Base-by-base conservation (phyloP, 1,140 invertebrate genomes). In the Heliconius hewitsoni region DNA sequence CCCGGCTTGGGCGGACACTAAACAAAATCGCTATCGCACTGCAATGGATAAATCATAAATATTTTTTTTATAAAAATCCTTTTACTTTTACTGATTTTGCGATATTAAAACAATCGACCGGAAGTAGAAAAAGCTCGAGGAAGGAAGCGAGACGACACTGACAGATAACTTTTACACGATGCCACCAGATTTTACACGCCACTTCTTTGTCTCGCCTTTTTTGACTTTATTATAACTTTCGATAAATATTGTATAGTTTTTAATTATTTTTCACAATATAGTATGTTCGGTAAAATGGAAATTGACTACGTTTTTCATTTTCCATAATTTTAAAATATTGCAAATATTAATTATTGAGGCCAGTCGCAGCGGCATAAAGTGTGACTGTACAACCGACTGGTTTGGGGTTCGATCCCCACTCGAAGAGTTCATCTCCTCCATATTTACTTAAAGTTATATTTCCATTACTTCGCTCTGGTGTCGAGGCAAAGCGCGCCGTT, bases 101-200 rank as follows among this genome's bases (percentile, higher is more conserved):
- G 23, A 66, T 27, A 66, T 66, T 66, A 66, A 66, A 66, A 66
- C 27, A 66, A 66, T 66, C 60, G 60, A 11, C 60, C 9, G 60
- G 60, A 66, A 66, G 27, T 66, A 66, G 60, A 66, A 66, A 66
- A 66, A 66, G 60, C 60, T 66, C 1, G 27, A 66, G 60, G 60
- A 66, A 66, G 60, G 60, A 66, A 66, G 60, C 5, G 27, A 23
- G 60, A 66, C 23, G 60, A 66, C 60, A 23, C 60, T 66, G 60
- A 66, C 60, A 30, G 60, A 66, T 66, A 66, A 66, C 60, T 66
- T 66, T 66, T 66, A 27, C 23, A 66, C 60, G 60, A 30, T 11
- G n/a, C n/a, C 23, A 66, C n/a, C 27, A 30, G 60, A 66, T 66
- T 66, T 66, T 30, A 66, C 23, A 66, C 60, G 60, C 60, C 60